Conservation (phyloP, 2,888 invertebrate genomes). For the Cosmorhoe ocellata region DNA sequence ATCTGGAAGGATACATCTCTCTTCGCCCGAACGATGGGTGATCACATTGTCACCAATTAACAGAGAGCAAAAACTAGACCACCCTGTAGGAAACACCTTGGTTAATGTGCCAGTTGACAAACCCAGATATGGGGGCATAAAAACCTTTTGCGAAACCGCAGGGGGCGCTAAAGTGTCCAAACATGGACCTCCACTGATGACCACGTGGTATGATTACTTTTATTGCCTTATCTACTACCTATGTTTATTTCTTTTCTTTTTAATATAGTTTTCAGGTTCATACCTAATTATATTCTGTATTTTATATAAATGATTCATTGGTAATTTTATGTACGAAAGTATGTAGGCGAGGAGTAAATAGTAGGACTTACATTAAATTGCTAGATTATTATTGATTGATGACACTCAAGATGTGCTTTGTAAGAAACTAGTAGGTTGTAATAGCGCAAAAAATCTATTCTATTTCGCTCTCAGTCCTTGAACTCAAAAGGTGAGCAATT, state of each 20-base stretch:
- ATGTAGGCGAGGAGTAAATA: no score
- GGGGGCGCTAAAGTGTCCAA: constrained; percentile 73
- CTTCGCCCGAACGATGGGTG: constrained; percentile 67
- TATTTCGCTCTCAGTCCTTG: constrained; percentile 32
- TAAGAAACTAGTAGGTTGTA: constrained; percentile 13
- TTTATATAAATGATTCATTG: no score
- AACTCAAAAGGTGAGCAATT: constrained; percentile 41
- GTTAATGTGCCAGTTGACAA: constrained; percentile 79
- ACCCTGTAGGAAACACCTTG: constrained; percentile 74
- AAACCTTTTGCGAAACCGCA: constrained; percentile 64
- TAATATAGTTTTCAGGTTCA: no score
- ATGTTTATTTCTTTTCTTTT: no score
- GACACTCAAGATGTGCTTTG: constrained; percentile 14
- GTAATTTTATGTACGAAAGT: background rate
- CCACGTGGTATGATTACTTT: constrained; percentile 45
- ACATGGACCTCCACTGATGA: constrained; percentile 62
- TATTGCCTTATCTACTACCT: background rate
- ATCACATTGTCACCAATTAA: constrained; percentile 81
- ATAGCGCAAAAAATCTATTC: constrained; percentile 27
- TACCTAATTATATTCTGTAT: no score
- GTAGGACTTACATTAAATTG: no score
- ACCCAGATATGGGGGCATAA: constrained; percentile 60
- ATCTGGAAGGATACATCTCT: constrained; percentile 77
- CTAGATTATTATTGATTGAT: constrained; percentile 9
- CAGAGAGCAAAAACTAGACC: constrained; percentile 69